Base-by-base conservation (phyloP, 2,113 vertebrate genomes). In the Laterallus jamaicensis region DNA sequence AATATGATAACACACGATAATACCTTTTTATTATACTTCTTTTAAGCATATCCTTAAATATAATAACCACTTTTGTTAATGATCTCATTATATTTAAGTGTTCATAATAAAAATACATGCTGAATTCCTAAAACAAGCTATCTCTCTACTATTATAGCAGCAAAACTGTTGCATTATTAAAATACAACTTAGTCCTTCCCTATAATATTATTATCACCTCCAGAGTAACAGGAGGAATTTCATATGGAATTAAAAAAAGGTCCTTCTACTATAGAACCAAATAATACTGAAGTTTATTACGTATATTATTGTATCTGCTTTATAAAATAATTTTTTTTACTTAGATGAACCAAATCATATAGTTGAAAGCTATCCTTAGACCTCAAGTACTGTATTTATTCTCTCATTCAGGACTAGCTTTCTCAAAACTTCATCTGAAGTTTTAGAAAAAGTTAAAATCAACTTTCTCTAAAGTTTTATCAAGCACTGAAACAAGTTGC, bases 1-100 rank as follows among this genome's bases (percentile, higher is more conserved):
- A 42, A 59, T 28, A 79, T 7, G 18, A 6, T 16, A 75, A 9
- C 50, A 58, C 4, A 59, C 16, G 6, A n/a, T 42, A 64, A 54
- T 47, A 59, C 32, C 40, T 39, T 86, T 93, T 82, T 82, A 76
- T 79, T 90, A 54, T 10, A 52, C 5, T 68, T 50, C 29, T 58
- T 93, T 60, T 68, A 69, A 85, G 60, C 54, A 89, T 56, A 91
- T 89, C 18, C 39, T 95, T 95, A 87, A 89, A 91, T 82, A 64
- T n/a, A 90, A 77, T 28, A 76, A 74, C 24, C n/a, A 37, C 54
- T 73, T 86, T 37, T 69, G 14, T 40, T 87, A 91, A 77, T 76
- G 54, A 76, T 70, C 11, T 88, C 39, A 58, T 64, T 67, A 83
- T 25, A 64, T 70, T 84, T 80, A 78, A 84, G 64, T 82, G 8